Conservation (phyloP, 2,113 vertebrate genomes). For the Centropristis striata region DNA sequence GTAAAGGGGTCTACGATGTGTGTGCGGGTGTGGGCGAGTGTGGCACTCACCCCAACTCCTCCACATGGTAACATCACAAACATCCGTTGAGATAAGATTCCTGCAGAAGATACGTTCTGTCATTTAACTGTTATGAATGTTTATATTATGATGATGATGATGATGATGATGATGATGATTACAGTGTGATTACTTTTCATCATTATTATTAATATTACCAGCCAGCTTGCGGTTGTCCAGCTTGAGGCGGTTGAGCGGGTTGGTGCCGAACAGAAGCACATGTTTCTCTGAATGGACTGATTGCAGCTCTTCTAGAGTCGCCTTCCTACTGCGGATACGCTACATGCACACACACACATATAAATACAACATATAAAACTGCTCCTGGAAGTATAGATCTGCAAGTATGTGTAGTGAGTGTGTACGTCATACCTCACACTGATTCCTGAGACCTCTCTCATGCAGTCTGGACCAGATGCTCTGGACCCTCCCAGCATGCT, state of each 20-base stretch:
- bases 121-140: neutral
- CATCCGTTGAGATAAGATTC: conserved; percentile 90
- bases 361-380: neutral
- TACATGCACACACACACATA: conserved; percentile 64
- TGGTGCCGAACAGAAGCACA: conserved; percentile 91
- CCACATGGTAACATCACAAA: conserved; percentile 95
- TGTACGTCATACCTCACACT: conserved; percentile 88
- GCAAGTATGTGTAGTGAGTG: neutral
- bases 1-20: conserved; percentile 26
- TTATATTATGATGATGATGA: neutral
- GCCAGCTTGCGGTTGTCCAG: conserved; percentile 91
- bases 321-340: conserved; percentile 90
- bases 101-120: conserved; percentile 74
- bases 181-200: neutral
- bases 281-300: conserved; percentile 90
- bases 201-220: conserved; percentile 78
- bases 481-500: conserved; percentile 91
- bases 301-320: conserved; percentile 91
- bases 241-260: conserved; percentile 90
- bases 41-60: conserved; percentile 92
- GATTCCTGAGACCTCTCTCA: conserved; percentile 89
- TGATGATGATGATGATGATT: neutral
- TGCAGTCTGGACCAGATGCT: conserved; percentile 95
- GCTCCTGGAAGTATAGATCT: neutral
- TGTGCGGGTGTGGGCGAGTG: conserved; percentile 11